A percentile compares a stretch with the other conserved stretches of the same genome.
Evolutionary conservation across 2,113 vertebrate genomes (phyloP).

Genomic region (Plotosus lineatus): DNA sequence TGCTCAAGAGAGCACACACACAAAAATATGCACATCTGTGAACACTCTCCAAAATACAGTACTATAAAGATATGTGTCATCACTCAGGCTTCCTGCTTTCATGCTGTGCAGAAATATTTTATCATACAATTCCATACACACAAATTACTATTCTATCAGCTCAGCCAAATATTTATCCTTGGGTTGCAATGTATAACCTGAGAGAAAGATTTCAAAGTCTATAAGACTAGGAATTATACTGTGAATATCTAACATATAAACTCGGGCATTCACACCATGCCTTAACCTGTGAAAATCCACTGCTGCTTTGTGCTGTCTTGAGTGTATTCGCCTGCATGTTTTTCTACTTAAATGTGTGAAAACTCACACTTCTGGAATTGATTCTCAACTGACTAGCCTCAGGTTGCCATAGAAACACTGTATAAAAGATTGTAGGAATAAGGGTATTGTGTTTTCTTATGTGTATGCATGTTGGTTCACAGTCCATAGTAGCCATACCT

Average conservation of each 20-base stretch:
- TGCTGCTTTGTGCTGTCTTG: constrained; percentile 11
- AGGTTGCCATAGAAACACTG: constrained; percentile 51
- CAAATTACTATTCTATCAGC: background rate
- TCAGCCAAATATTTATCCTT: background rate
- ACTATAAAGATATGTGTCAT: background rate
- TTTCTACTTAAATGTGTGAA: constrained; percentile 38
- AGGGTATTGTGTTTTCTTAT: constrained; percentile 22
- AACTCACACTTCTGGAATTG: constrained; percentile 44
- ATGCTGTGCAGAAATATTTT: background rate
- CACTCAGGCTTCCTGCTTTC: background rate
- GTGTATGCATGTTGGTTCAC: constrained; percentile 52
- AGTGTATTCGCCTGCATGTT: constrained; percentile 39
- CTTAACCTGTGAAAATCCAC: background rate
- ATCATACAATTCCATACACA: background rate
- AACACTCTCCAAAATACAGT: background rate
- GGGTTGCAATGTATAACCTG: background rate
- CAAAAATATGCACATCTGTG: constrained; percentile 2
- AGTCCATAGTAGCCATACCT: constrained; percentile 65
- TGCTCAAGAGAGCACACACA: constrained; percentile 57
- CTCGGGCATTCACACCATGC: background rate
- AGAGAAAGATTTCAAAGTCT: background rate
- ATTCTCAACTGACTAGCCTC: constrained; percentile 31
- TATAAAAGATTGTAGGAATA: constrained; percentile 13
- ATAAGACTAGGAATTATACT: background rate
- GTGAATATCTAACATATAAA: background rate